phyloP scores from a whole-genome alignment of 2,888 invertebrate species.

The Himalopsyche tibetana region DNA sequence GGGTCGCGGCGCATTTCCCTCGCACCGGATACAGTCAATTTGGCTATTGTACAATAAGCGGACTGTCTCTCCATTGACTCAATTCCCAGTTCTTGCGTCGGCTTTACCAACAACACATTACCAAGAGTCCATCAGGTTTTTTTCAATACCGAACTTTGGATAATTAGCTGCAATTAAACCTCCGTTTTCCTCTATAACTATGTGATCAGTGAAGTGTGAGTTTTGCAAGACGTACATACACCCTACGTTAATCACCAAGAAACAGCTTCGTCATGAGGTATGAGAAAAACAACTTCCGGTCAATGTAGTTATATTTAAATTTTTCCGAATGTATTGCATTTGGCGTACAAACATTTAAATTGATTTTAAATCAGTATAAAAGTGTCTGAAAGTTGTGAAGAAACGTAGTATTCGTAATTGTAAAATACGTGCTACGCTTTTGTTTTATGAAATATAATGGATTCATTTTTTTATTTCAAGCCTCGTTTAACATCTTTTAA shows the following conservation, averaged over 20 bases:
- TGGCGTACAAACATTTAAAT: no score
- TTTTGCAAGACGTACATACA: not conserved
- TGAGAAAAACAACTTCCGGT: not conserved
- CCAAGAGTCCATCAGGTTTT: not conserved
- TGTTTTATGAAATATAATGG: no score
- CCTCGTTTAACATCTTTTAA: no score
- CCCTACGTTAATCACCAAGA: not conserved
- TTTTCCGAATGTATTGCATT: no score
- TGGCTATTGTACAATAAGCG: conserved; percentile 50
- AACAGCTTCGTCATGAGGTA: conserved; percentile 10
- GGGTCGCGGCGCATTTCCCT: conserved; percentile 74
- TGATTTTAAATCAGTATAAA: no score
- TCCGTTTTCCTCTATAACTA: not conserved
- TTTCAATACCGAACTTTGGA: not conserved
- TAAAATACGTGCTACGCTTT: no score
- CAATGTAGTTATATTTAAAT: no score
- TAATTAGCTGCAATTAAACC: not conserved
- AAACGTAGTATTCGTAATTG: no score
- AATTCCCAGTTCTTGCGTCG: conserved; percentile 37
- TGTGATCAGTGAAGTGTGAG: not conserved
- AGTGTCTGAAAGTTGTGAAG: no score
- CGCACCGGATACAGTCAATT: conserved; percentile 77
- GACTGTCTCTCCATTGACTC: conserved; percentile 32
- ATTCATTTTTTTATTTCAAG: no score
- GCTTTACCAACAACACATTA: conserved; percentile 32